Base-by-base conservation (phyloP, 2,888 invertebrate species). In the Scelioninae gen. 1 region DNA sequence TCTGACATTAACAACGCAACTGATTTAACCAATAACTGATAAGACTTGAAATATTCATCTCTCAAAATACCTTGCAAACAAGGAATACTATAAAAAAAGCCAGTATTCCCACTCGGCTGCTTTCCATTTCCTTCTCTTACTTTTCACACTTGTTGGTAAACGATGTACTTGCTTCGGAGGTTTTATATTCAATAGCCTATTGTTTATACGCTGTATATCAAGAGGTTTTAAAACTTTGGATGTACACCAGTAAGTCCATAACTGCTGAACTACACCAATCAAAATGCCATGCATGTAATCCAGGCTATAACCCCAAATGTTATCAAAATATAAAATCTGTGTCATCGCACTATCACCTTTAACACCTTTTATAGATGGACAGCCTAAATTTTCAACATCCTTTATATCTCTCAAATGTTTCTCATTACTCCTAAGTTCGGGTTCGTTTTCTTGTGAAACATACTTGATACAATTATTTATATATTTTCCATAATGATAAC, bases 241-340 rank as follows among this genome's bases (percentile, higher is more conserved):
- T 13, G 5, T 47, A 6, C 29, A 53, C 77, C 80, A 83, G 11
- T 43, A 29, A 0, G 16, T 38, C 80, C 74, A 83, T 15, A 80
- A 15, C 49, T 77, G 68, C 1, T 32, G 65, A n/a, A 60, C 45
- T 13, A 79, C 71, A 15, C 83, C 84, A n/a, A 81, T 23, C 0
- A 71, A 23, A n/a, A 81, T 9, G 9, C 60, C 78, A 38, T 85
- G 84, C 65, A 80, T 69, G n/a, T 83, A 72, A 7, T 84, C 84
- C 0, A 51, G 15, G 13, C 76, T 58, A 23, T 71, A 85, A 7
- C 74, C 63, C 83, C 82, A 83, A 11, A 85, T 66, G n/a, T 29
- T 31, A 77, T 85, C 83, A 31, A 78, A 71, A 38, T 56, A 1
- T 15, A 49, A 51, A n/a, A 78, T 15, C 23, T 32, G 1, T 55